Evolutionary conservation across 2,113 vertebrate species (phyloP), one percentile per base, ranked within the genome.

Genomic region (Hyperopisus bebe): DNA sequence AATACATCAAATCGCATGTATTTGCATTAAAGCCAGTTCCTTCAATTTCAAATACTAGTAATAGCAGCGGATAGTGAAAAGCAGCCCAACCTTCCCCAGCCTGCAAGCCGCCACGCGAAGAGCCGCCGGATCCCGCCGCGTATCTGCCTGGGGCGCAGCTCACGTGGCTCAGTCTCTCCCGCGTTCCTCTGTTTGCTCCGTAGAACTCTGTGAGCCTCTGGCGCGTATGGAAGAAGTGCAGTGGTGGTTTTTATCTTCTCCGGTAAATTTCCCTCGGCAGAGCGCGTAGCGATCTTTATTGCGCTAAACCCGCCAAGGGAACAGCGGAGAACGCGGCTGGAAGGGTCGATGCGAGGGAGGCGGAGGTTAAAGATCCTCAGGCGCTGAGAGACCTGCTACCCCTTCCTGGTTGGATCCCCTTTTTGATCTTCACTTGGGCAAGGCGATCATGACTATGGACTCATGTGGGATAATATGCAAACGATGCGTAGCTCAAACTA

Each of bases 271-370:
- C n/a, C 62, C 62, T 1, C 3, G 3, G 62, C 62, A 70, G 10
- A 70, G 62, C 62, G n/a, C 62, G 62, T 11, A 27, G 5, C n/a
- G 62, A 10, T 66, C 62, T 10, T 66, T n/a, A 35, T 62, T 88
- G 86, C 44, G 90, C 85, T 88, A 70, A 70, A 70, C n/a, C 88
- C 44, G 24, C 91, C 77, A 15, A 7, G 66, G 35, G 50, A 91
- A 92, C 91, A 91, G 91, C 0, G 77, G 90, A 84, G 46, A 89
- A 91, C 55, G 31, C 47, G 80, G 31, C 80, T 58, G 50, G 77
- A 48, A 90, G 90, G 90, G 88, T 93, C 50, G 31, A n/a, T 93
- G 94, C 87, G 94, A 94, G 93, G 94, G 95, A 93, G 92, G 91
- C 66, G 90, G 91, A 94, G 93, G 95, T 94, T 90, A 92, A 91